Base-by-base conservation (phyloP, 2,888 invertebrate species). In the Carabus problematicus region DNA sequence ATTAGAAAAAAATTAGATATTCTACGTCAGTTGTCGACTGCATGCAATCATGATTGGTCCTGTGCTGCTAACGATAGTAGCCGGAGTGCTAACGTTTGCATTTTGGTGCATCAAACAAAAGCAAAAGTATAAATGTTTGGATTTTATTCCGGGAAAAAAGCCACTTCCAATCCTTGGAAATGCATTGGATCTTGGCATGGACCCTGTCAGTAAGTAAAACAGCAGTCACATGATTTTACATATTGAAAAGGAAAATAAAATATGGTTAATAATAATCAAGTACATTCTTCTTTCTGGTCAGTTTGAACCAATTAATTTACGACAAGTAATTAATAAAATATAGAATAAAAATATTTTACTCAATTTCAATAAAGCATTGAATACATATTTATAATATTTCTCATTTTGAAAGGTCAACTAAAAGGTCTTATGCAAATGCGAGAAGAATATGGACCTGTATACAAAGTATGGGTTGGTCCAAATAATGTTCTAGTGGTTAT, bases 391-490 rank as follows among this genome's bases (percentile, higher is more conserved):
- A 7, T 18, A 56, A 56, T 56, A n/a, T 56, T 12, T 56, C 29
- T 58, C 14, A 45, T 12, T 29, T 29, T 29, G 2, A 2, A 29
- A 58, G 58, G 12, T 12, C 58, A 58, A 41, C 14, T 58, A 58
- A 58, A 12, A 40, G 4, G n/a, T 41, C 42, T 58, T 16, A 8
- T 12, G 8, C 8, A 41, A 41, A 12, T 58, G 41, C 8, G 41
- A 39, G 8, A 58, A 58, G 41, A 58, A 40, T 58, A 58, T 40
- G 58, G 58, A 29, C n/a, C 12, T 40, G 4, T 41, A n/a, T 58
- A 39, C 12, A 29, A 40, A 58, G 6, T 58, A 58, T 41, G 41
- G 58, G 12, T 58, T 40, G 58, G 58, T 1, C 40, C 39, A 14
- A 58, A n/a, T 8, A 7, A 41, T 6, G 42, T 58, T 3, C 11